Conservation (phyloP, 2,888 invertebrate genomes). For the Nephrotoma flavescens region DNA sequence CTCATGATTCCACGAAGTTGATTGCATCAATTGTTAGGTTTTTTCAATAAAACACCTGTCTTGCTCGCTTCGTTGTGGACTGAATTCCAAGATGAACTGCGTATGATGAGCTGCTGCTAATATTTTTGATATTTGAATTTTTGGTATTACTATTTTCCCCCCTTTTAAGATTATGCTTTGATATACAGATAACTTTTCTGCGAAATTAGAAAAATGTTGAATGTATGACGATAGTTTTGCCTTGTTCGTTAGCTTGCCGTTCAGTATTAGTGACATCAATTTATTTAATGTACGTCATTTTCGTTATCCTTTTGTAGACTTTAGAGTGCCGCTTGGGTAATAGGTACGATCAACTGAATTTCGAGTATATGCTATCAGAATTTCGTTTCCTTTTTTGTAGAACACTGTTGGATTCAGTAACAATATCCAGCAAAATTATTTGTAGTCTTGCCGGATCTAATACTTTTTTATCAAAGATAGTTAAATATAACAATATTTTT, state of each 20-base stretch:
- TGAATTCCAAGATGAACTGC: background rate
- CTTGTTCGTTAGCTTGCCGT: no score
- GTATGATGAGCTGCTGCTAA: no score
- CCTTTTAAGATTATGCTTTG: no score
- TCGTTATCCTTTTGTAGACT: background rate
- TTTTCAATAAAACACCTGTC: background rate
- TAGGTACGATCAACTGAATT: background rate
- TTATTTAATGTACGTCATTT: no score
- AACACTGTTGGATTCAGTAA: no score
- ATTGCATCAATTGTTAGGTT: background rate
- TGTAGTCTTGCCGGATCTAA: no score
- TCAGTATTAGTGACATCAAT: no score
- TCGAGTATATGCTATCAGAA: background rate
- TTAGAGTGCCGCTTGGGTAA: background rate
- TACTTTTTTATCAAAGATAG: no score
- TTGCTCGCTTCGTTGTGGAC: background rate
- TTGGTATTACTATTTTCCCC: no score
- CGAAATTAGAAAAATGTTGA: background rate
- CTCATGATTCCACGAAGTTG: background rate
- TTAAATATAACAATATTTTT: no score
- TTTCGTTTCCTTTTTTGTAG: background rate
- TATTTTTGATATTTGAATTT: no score
- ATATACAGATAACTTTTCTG: background rate
- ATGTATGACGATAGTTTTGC: background rate
- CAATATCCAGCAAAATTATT: no score